phyloP scores from a whole-genome alignment of 2,888 invertebrate genomes.

The Gryllus longicercus region DNA sequence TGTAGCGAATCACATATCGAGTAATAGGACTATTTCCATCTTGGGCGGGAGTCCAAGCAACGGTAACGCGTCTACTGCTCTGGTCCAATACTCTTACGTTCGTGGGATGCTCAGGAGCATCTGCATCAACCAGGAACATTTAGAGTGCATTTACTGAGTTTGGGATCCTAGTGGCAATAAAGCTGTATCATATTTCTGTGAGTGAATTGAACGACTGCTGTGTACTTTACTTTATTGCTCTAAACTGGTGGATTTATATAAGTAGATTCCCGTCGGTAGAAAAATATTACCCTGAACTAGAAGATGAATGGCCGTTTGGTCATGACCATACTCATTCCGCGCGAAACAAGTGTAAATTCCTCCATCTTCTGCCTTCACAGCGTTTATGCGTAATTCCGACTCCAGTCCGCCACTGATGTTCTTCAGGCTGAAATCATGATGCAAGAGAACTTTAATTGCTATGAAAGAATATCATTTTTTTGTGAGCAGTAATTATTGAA shows the following conservation, averaged over 20 bases:
- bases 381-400: conserved; percentile 36
- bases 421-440: conserved; percentile 35
- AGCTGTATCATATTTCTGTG: too few species aligned
- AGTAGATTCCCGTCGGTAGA: neutral
- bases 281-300: conserved; percentile 39
- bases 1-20: conserved; percentile 71
- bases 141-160: too few species aligned
- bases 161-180: too few species aligned
- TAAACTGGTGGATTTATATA: neutral
- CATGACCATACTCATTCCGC: conserved; percentile 39
- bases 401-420: conserved; percentile 35
- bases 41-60: conserved; percentile 66
- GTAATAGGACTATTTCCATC: conserved; percentile 77
- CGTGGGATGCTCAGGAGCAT: conserved; percentile 70
- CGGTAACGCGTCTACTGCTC: conserved; percentile 60
- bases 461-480: neutral
- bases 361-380: conserved; percentile 37
- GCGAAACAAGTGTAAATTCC: conserved; percentile 40
- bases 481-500: neutral
- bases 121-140: conserved; percentile 45
- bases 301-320: conserved; percentile 38
- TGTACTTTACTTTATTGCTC: too few species aligned
- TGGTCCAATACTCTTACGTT: conserved; percentile 65
- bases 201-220: too few species aligned
- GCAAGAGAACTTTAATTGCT: neutral